phyloP scores from a whole-genome alignment of 2,888 invertebrate genomes.

The Megamerina dolium region DNA sequence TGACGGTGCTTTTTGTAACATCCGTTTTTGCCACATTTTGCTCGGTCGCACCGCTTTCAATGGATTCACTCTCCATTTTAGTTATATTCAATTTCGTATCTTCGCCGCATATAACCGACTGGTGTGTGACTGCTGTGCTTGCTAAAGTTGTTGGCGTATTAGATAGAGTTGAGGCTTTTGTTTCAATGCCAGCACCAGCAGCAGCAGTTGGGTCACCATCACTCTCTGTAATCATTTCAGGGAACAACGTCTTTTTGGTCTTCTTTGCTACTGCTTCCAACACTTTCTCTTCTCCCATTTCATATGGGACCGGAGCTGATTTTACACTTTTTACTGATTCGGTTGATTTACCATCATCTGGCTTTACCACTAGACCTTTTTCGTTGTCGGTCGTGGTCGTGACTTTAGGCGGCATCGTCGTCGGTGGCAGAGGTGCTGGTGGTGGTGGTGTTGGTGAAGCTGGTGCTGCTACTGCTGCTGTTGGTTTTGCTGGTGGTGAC shows the following conservation, averaged over 20 bases:
- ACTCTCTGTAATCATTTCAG: slow-evolving; percentile 8
- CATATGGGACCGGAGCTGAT: slow-evolving; percentile 12
- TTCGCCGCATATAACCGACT: slow-evolving; percentile 2
- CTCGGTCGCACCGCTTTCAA: too few species aligned
- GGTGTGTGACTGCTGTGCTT: background rate
- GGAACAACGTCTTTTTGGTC: slow-evolving; percentile 44
- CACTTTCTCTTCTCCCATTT: slow-evolving; percentile 41
- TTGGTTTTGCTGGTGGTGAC: too few species aligned
- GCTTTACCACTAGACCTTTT: background rate
- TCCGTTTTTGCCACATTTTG: too few species aligned
- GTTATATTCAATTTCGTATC: background rate
- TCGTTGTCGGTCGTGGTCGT: background rate
- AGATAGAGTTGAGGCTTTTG: too few species aligned
- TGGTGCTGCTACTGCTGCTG: background rate
- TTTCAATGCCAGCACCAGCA: too few species aligned
- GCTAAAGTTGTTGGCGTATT: background rate
- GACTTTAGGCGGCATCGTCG: background rate
- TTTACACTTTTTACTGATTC: slow-evolving; percentile 8
- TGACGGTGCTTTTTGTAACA: background rate
- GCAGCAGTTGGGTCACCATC: background rate
- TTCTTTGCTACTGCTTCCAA: slow-evolving; percentile 45
- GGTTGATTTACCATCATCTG: background rate
- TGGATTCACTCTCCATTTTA: background rate
- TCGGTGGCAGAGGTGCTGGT: background rate
- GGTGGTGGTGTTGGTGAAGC: background rate